These are phyloP conservation scores for Stenolophus ochropezus DNA, from an alignment of 2,888 invertebrate genomes.

Conservation along the genomic window DNA sequence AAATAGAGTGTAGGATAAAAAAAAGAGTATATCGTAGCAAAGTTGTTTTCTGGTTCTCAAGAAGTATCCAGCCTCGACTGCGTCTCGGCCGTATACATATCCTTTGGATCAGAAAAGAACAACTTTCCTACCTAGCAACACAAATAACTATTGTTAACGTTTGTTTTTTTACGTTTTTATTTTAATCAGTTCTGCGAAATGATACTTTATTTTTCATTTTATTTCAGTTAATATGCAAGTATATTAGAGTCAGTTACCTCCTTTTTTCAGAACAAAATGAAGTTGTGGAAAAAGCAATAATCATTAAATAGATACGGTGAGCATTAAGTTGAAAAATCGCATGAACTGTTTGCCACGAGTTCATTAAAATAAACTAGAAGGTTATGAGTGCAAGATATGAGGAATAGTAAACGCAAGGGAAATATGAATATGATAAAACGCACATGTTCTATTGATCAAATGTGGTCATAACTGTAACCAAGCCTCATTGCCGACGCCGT, in stretches of 20 bases:
- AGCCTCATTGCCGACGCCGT: not conserved
- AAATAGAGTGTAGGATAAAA: too few relatives aligned
- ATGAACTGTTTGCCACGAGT: not conserved
- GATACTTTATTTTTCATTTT: too few relatives aligned
- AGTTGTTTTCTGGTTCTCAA: too few relatives aligned
- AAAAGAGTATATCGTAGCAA: too few relatives aligned
- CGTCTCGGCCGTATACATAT: too few relatives aligned
- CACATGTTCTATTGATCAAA: conserved; percentile 27
- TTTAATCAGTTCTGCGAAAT: too few relatives aligned
- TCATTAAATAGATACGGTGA: not conserved
- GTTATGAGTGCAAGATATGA: not conserved
- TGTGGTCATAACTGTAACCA: conserved; percentile 18
- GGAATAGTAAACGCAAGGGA: conserved; percentile 15
- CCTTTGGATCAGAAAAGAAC: too few relatives aligned
- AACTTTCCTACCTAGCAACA: too few relatives aligned
- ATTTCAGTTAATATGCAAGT: not conserved
- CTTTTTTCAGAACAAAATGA: not conserved
- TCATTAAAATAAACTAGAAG: conserved; percentile 3
- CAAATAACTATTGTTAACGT: too few relatives aligned
- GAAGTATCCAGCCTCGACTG: too few relatives aligned
- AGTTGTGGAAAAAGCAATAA: not conserved
- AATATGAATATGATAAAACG: conserved; percentile 8
- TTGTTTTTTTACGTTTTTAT: too few relatives aligned
- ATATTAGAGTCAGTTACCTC: not conserved
- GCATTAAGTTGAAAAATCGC: not conserved